A percentile compares a stretch with the other conserved stretches of the same genome.
Conservation (phyloP, 2,888 invertebrate genomes). For the Pheosia tremula region DNA sequence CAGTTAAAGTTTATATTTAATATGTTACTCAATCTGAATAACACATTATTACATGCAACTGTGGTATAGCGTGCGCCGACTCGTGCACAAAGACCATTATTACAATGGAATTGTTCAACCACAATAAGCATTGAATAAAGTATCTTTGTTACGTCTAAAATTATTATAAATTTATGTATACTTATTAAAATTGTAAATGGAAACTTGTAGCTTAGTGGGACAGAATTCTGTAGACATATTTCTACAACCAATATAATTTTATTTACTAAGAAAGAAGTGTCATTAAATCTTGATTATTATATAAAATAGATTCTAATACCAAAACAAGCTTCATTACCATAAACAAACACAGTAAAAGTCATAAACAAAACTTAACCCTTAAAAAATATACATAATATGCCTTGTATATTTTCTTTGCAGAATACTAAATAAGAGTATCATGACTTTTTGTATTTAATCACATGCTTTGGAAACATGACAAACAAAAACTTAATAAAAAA, state of each 20-base stretch:
- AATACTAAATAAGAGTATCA: no score
- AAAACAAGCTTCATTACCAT: no score
- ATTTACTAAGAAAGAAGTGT: no score
- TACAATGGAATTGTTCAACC: conserved; percentile 52
- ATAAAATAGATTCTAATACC: no score
- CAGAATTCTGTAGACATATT: conserved; percentile 14
- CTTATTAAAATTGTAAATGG: neutral
- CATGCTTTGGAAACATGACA: no score
- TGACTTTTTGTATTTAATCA: no score
- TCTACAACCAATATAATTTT: neutral
- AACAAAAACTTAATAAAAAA: no score
- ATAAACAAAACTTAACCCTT: no score
- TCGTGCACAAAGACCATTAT: conserved; percentile 53
- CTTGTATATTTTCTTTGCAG: no score
- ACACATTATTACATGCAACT: conserved; percentile 13
- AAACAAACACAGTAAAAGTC: no score
- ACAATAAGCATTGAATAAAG: conserved; percentile 63
- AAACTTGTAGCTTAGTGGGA: conserved; percentile 14
- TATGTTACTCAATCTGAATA: conserved; percentile 10
- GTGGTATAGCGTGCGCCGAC: conserved; percentile 40
- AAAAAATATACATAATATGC: no score
- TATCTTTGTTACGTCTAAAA: conserved; percentile 31
- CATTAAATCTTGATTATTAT: conserved; percentile 7
- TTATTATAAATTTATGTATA: conserved; percentile 10
- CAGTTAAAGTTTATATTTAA: neutral